Percentiles rank a stretch among this genome's conserved stretches.
Conservation (phyloP, 1,140 invertebrate species). For the Drosophila carrolli region DNA sequence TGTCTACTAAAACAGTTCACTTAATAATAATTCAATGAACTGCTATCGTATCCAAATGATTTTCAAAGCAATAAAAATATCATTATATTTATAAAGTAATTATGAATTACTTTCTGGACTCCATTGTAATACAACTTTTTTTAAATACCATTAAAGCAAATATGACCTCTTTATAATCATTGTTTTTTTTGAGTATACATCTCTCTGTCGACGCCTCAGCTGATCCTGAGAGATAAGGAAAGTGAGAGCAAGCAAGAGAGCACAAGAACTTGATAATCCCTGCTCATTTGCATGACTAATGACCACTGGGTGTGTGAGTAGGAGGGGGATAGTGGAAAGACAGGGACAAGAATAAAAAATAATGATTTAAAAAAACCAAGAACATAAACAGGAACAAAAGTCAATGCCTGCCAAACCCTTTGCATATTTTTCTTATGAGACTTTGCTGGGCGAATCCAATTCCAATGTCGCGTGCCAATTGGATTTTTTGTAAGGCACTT, state of each 20-base stretch:
- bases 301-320: slow-evolving; percentile 2
- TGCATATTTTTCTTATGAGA: slow-evolving; percentile 42
- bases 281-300: slow-evolving; percentile 33
- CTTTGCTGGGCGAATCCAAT: neutral
- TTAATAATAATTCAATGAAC: too few relatives aligned
- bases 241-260: slow-evolving; percentile 24
- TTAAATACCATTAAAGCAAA: too few relatives aligned
- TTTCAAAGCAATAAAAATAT: too few relatives aligned
- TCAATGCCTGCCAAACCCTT: slow-evolving; percentile 37
- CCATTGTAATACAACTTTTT: too few relatives aligned
- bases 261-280: slow-evolving; percentile 29
- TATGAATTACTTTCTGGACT: too few relatives aligned
- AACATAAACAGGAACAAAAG: slow-evolving; percentile 23
- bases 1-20: too few relatives aligned
- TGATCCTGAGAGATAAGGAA: slow-evolving; percentile 33
- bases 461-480: neutral
- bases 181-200: neutral
- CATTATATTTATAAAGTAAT: too few relatives aligned
- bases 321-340: slow-evolving; percentile 1
- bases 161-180: rapidly evolving
- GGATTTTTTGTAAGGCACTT: neutral
- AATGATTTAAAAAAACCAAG: neutral
- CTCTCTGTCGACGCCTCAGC: slow-evolving; percentile 10
- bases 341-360: neutral
- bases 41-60: too few relatives aligned